Evolutionary conservation across 2,888 invertebrate species (phyloP), one percentile per base, ranked within the genome.

Genomic region (Metacarcinus magister): DNA sequence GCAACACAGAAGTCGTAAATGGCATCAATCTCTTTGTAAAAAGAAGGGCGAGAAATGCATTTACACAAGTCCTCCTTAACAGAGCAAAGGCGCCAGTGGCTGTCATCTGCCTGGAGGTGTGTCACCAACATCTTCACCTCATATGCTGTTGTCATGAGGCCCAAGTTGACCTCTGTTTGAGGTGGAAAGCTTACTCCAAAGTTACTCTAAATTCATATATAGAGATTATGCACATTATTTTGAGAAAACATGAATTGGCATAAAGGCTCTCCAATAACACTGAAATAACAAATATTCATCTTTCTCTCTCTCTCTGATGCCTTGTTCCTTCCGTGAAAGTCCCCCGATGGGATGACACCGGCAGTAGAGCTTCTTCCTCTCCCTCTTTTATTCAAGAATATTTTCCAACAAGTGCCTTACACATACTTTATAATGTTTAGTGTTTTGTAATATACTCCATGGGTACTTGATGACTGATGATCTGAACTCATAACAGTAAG

Each of bases 401-500:
- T 75, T 95, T 95, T 13, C 67, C 92, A 16, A n/a, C 92, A 39
- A 67, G 28, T 95, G 89, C 60, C 43, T 95, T 90, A 43, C 54
- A 43, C 39, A 75, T 39, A 32, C 44, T 23, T 32, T 39, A 87
- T 54, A n/a, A 23, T 82, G 54, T 82, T 54, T 28, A 82, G 91
- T 95, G 93, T 95, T 93, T 87, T 93, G 93, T 48, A 93, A 96
- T 96, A 94, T 96, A 96, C 44, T 87, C 94, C 96, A 96, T 94
- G 96, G 96, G 96, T 92, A 89, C 82, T 39, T n/a, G 0, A 91
- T 0, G n/a, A 46, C 39, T 39, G 39, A 60, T 60, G 60, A 60
- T 13, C 13, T 60, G 60, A 60, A 60, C 75, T 75, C 28, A 28
- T 75, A 10, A 75, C 75, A 10, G 8, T n/a, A 75, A 75, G 75